Conservation (phyloP, 2,888 invertebrate species). For the Pheosia tremula region DNA sequence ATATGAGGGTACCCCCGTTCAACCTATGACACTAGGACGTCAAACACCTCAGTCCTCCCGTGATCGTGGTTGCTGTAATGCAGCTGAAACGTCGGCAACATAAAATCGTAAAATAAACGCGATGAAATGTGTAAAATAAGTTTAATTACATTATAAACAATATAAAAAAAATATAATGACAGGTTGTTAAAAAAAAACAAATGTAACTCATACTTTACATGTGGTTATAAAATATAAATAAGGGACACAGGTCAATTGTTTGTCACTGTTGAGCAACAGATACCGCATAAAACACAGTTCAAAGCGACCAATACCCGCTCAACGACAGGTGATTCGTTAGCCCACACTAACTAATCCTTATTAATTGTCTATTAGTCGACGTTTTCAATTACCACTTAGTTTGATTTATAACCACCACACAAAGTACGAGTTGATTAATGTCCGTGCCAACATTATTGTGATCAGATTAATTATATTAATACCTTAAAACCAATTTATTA, state of each 20-base stretch:
- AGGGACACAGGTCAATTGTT: constrained; percentile 31
- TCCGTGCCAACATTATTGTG: constrained; percentile 50
- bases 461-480: constrained; percentile 58
- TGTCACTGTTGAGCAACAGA: constrained; percentile 31
- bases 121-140: too few species aligned
- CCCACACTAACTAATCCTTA: constrained; percentile 70
- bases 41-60: too few species aligned
- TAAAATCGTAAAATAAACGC: too few species aligned
- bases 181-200: not conserved
- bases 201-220: constrained; percentile 12
- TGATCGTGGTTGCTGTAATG: too few species aligned
- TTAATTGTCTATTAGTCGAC: constrained; percentile 78
- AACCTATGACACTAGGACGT: too few species aligned
- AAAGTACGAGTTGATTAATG: constrained; percentile 60
- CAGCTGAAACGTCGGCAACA: too few species aligned
- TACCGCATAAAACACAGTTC: constrained; percentile 41
- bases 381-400: constrained; percentile 75
- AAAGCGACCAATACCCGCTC: constrained; percentile 49
- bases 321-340: constrained; percentile 70
- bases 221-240: constrained; percentile 14
- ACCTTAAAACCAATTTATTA: constrained; percentile 39
- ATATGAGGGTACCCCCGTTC: too few species aligned
- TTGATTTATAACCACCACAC: constrained; percentile 66
- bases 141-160: too few species aligned
- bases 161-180: too few species aligned